phyloP scores from a whole-genome alignment of 92 coral and sea anemone species.

The Actinernus sp. region DNA sequence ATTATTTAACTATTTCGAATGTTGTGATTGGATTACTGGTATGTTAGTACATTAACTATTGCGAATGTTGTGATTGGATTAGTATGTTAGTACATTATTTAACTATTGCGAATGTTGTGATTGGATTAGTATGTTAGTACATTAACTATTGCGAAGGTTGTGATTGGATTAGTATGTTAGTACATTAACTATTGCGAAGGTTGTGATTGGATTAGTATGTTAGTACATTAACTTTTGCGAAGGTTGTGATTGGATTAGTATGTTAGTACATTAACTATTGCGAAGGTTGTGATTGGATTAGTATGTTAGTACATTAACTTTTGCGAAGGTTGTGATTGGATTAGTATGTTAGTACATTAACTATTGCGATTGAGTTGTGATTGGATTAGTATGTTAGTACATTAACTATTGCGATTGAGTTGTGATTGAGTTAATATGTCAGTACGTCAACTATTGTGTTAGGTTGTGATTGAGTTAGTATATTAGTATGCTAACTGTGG shows the following conservation, averaged over 20 bases:
- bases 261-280: background rate
- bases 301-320: background rate
- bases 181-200: background rate
- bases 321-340: too few relatives aligned
- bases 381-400: background rate
- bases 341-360: background rate
- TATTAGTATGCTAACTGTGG: too few relatives aligned
- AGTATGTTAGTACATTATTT: background rate
- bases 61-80: background rate
- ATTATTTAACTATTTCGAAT: background rate
- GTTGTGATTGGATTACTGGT: background rate
- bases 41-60: background rate
- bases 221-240: background rate
- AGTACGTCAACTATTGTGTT: background rate
- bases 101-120: background rate
- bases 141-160: background rate
- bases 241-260: background rate
- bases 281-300: background rate
- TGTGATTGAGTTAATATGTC: background rate
- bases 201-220: background rate
- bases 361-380: background rate
- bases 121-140: background rate
- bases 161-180: background rate
- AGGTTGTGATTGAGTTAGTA: background rate
- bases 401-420: background rate